Evolutionary conservation across 1,140 invertebrate species (phyloP).

Genomic region (Drosophila elegans): DNA sequence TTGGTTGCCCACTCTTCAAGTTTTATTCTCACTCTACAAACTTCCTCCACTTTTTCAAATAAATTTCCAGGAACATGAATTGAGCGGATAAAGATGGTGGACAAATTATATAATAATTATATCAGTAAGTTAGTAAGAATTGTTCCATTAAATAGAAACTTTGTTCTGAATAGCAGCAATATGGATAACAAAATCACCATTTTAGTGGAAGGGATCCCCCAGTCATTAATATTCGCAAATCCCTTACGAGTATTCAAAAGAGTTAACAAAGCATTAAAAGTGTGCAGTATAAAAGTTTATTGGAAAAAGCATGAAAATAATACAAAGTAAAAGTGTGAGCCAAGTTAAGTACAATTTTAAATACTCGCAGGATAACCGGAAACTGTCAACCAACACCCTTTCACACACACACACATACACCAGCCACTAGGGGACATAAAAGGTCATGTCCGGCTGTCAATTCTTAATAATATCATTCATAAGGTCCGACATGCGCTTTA

Average conservation of each 20-base stretch:
- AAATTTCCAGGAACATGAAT: background rate
- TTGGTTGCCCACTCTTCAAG: background rate
- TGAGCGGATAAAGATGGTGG: no score
- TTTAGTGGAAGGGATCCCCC: no score
- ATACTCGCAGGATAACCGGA: conserved; percentile 54
- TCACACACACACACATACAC: conserved; percentile 2
- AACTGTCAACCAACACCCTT: conserved; percentile 48
- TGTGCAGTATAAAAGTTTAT: conserved; percentile 59
- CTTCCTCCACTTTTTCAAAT: background rate
- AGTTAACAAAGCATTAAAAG: conserved; percentile 24
- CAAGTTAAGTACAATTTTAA: conserved; percentile 60
- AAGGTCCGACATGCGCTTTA: conserved; percentile 85
- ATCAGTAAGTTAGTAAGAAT: no score
- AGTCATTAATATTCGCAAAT: no score
- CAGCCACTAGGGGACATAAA: conserved; percentile 1
- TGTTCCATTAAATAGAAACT: no score
- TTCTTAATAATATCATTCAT: conserved; percentile 85
- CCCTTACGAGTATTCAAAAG: conserved; percentile 67
- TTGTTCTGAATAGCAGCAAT: no score
- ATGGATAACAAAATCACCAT: no score
- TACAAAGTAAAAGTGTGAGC: conserved; percentile 41
- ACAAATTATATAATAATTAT: no score
- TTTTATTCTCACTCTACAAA: background rate
- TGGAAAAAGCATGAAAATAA: conserved; percentile 63
- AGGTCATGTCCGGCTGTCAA: conserved; percentile 32